phyloP scores from a whole-genome alignment of 37 sponge, comb jelly and placozoan genomes.

The Petrosia ficiformis region DNA sequence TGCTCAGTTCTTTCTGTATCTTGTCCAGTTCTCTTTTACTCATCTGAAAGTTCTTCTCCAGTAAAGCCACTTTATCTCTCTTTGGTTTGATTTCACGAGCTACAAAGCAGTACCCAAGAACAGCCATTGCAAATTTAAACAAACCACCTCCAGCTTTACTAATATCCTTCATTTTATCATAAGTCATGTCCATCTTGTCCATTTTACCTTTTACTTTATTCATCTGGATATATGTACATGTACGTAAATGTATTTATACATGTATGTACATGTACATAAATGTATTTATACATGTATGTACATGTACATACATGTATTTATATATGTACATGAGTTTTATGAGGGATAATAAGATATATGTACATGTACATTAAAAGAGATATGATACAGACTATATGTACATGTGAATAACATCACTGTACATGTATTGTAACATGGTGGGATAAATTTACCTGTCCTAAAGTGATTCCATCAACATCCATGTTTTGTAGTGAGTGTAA shows the following conservation, averaged over 20 bases:
- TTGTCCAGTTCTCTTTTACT: slow-evolving; percentile 96
- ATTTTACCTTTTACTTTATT: slow-evolving; percentile 43
- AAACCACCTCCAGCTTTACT: slow-evolving; percentile 95
- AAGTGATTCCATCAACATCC: slow-evolving; percentile 91
- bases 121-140: slow-evolving; percentile 94
- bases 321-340: too few relatives aligned
- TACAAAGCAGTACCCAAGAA: slow-evolving; percentile 96
- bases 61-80: slow-evolving; percentile 94
- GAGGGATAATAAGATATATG: too few relatives aligned
- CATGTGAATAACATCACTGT: not conserved
- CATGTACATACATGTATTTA: not conserved
- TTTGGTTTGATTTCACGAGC: slow-evolving; percentile 98
- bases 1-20: slow-evolving; percentile 85
- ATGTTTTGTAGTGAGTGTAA: slow-evolving; percentile 81
- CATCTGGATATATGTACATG: slow-evolving; percentile 51
- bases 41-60: slow-evolving; percentile 89
- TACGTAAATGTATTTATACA: too few relatives aligned
- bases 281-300: too few relatives aligned
- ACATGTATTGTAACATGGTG: not conserved
- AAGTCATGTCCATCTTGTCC: slow-evolving; percentile 75
- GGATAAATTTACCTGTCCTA: slow-evolving; percentile 63
- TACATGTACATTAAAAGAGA: not conserved
- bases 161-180: slow-evolving; percentile 85
- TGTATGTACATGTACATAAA: too few relatives aligned
- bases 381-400: not conserved